Evolutionary conservation across 92 coral and sea anemone species (phyloP).

Genomic region (Epizoanthus stellaris): DNA sequence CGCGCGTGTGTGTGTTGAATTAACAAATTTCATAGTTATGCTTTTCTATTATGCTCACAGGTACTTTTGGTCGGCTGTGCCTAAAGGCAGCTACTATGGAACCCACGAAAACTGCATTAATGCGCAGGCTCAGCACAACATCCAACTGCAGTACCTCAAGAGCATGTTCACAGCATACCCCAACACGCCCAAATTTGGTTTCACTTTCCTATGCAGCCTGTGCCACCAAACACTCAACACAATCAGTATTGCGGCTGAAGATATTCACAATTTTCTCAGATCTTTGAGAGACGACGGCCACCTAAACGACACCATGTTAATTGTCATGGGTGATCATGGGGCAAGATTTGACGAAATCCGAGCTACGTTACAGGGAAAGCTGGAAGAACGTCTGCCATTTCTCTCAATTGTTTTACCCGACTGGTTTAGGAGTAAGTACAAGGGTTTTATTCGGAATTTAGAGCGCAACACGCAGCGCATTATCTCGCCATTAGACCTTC

Average conservation of each 20-base stretch:
- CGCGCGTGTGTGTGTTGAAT: background rate
- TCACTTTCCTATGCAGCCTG: slow-evolving; percentile 62
- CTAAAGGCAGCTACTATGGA: background rate
- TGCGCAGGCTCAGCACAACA: slow-evolving; percentile 58
- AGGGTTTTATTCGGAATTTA: slow-evolving; percentile 1
- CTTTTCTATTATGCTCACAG: background rate
- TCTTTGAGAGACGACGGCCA: slow-evolving; percentile 48
- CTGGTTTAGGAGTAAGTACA: slow-evolving; percentile 45
- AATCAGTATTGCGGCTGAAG: slow-evolving; percentile 45
- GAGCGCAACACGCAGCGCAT: slow-evolving; percentile 36
- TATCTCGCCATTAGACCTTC: slow-evolving; percentile 50
- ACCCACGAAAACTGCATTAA: slow-evolving; percentile 53
- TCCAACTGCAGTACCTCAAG: slow-evolving; percentile 66
- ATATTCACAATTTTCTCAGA: slow-evolving; percentile 38
- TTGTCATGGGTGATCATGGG: slow-evolving; percentile 63
- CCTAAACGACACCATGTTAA: slow-evolving; percentile 45
- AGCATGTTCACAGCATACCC: slow-evolving; percentile 68
- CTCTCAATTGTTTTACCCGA: slow-evolving; percentile 45
- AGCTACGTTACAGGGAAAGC: slow-evolving; percentile 49
- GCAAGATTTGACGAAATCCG: slow-evolving; percentile 36
- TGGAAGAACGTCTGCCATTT: slow-evolving; percentile 61
- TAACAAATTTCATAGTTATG: too few species aligned
- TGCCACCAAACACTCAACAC: slow-evolving; percentile 60
- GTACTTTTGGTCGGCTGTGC: slow-evolving; percentile 50
- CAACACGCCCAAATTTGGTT: slow-evolving; percentile 56